Evolutionary conservation across 2,113 vertebrate genomes (phyloP).

Genomic region (Bothrops jararaca): DNA sequence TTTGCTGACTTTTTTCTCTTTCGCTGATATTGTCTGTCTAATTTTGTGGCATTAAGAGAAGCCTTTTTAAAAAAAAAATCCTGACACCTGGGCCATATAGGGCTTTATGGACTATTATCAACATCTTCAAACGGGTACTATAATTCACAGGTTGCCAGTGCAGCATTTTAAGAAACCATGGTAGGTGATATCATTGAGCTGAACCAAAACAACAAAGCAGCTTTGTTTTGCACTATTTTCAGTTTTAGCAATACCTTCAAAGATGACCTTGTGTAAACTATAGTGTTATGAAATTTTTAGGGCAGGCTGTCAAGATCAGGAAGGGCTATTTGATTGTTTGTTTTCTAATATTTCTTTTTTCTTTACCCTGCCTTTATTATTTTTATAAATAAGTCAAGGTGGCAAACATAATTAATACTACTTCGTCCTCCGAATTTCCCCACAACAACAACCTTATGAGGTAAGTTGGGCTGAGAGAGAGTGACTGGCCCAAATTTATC

Average conservation of each 20-base stretch:
- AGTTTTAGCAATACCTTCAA: neutral
- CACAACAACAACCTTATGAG: too few species aligned
- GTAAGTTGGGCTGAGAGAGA: neutral
- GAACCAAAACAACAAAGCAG: neutral
- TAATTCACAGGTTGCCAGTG: neutral
- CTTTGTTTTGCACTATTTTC: neutral
- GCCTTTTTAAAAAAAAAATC: neutral
- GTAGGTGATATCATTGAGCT: neutral
- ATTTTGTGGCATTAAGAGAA: neutral
- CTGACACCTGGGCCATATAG: neutral
- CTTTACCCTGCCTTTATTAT: neutral
- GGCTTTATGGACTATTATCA: neutral
- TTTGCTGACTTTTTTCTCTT: neutral
- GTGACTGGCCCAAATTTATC: neutral
- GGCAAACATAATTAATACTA: too few species aligned
- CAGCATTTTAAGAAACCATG: neutral
- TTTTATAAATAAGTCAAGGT: neutral
- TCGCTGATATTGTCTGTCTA: neutral
- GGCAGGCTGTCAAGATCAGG: neutral
- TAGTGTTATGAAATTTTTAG: neutral
- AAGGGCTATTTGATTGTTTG: neutral
- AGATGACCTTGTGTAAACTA: neutral
- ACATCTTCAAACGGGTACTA: neutral
- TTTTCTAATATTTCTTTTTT: neutral
- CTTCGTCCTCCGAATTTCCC: too few species aligned